phyloP scores from a whole-genome alignment of 2,797 vertebrate genomes.

The Sebastes iracundus region DNA sequence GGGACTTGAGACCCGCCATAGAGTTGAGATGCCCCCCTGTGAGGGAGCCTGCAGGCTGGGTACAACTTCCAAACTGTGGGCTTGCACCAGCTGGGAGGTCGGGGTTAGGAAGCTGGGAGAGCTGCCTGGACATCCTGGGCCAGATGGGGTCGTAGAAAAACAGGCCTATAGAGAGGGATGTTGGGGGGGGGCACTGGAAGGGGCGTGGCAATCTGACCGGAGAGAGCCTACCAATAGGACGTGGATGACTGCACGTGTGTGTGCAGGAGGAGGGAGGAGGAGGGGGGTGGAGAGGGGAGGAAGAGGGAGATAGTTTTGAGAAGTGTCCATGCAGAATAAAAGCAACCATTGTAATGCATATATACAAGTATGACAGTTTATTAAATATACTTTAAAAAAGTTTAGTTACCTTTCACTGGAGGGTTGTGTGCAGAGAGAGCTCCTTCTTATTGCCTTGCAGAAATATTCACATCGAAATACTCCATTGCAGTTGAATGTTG shows the following conservation, averaged over 20 bases:
- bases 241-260: slow-evolving; percentile 44
- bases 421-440: neutral
- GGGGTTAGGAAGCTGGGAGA: slow-evolving; percentile 83
- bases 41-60: slow-evolving; percentile 76
- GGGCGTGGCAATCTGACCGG: slow-evolving; percentile 49
- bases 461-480: slow-evolving; percentile 67
- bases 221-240: slow-evolving; percentile 64
- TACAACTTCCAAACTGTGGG: slow-evolving; percentile 84
- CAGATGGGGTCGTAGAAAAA: slow-evolving; percentile 60
- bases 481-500: slow-evolving; percentile 64
- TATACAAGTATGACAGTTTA: slow-evolving; percentile 4
- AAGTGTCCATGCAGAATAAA: slow-evolving; percentile 44
- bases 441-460: slow-evolving; percentile 60
- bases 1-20: slow-evolving; percentile 89
- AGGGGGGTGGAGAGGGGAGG: neutral
- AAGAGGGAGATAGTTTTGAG: slow-evolving; percentile 39
- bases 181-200: slow-evolving; percentile 53
- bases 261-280: slow-evolving; percentile 7
- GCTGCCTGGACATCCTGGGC: slow-evolving; percentile 85
- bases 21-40: slow-evolving; percentile 82
- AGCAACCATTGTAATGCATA: slow-evolving; percentile 23
- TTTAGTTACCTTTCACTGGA: slow-evolving; percentile 64
- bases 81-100: slow-evolving; percentile 85
- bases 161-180: slow-evolving; percentile 28
- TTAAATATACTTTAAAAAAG: slow-evolving; percentile 3